These are phyloP conservation scores for Proteles cristata DNA, from an alignment of 2,113 vertebrate genomes.

Conservation along the genomic window DNA sequence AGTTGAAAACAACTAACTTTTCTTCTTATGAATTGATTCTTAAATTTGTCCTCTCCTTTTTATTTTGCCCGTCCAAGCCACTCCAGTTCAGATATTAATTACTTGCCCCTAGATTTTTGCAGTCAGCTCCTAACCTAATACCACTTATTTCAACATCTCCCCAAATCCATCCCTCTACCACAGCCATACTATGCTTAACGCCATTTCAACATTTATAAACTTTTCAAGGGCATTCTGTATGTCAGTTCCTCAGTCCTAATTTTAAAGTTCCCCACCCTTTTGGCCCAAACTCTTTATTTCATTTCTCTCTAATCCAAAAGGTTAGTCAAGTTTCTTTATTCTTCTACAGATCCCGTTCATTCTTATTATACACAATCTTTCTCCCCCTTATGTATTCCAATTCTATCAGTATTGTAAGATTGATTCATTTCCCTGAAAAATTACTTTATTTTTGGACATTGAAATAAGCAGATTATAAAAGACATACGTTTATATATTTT, in stretches of 20 bases:
- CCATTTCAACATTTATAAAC: background rate
- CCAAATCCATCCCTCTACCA: background rate
- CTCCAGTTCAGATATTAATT: background rate
- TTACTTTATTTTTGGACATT: background rate
- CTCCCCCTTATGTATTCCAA: background rate
- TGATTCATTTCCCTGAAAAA: background rate
- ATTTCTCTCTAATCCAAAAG: background rate
- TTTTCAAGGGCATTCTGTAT: background rate
- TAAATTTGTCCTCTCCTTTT: background rate
- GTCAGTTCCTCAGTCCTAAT: background rate
- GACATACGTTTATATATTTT: background rate
- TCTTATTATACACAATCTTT: background rate
- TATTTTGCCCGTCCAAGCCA: background rate
- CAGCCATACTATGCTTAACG: background rate
- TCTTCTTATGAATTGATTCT: background rate
- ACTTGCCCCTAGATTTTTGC: background rate
- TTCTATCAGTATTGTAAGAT: background rate
- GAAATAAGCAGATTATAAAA: constrained; percentile 12
- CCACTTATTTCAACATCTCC: background rate
- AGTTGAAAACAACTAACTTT: background rate
- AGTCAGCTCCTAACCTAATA: background rate
- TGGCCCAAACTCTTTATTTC: background rate
- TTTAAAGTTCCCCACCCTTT: background rate
- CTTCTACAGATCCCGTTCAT: background rate
- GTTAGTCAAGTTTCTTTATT: background rate